Evolutionary conservation across 1,140 invertebrate genomes (phyloP), one percentile per base, ranked within the genome.

Genomic region (Nasonia vitripennis): DNA sequence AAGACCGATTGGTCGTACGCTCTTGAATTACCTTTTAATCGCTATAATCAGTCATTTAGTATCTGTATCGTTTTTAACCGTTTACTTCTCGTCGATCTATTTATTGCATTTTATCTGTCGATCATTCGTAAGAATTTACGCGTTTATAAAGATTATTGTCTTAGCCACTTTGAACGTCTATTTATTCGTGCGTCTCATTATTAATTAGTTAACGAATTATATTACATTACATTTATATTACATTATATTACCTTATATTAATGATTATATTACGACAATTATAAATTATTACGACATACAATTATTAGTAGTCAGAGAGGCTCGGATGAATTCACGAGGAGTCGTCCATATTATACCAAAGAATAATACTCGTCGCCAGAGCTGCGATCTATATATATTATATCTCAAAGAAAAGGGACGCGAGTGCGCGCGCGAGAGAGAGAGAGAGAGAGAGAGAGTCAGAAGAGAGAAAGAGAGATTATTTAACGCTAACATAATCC

Each of bases 231-330:
- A 81, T 85, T 45, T 75, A 80, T 71, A 78, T 85, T 80, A 79
- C 70, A 11, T 27, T 27, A 27, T 27, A 51, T 45, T 45, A 45
- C 41, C 20, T 55, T 55, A 62, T 62, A 62, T n/a, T 62, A 62
- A 62, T 62, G 55, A 62, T 62, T 62, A 62, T 62, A n/a, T 48
- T 80, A 37, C 31, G 34, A 37, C 51, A 41, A 80, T 80, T 85
- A 81, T 74, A 81, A 51, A 86, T 86, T 81, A 86, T 81, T 74
- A 86, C n/a, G 48, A 34, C 82, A 82, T 86, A 82, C 82, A 82
- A 86, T 86, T 62, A 62, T 62, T 62, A 86, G 41, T 86, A 86
- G 67, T 82, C 75, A 81, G 6, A 80, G 48, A 71, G 62, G 41
- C 74, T 86, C 75, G 80, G 85, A 81, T 81, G 73, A 82, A 82